Conservation (phyloP, 53 echinoderm and acorn worm species). For the Holothuria scabra region DNA sequence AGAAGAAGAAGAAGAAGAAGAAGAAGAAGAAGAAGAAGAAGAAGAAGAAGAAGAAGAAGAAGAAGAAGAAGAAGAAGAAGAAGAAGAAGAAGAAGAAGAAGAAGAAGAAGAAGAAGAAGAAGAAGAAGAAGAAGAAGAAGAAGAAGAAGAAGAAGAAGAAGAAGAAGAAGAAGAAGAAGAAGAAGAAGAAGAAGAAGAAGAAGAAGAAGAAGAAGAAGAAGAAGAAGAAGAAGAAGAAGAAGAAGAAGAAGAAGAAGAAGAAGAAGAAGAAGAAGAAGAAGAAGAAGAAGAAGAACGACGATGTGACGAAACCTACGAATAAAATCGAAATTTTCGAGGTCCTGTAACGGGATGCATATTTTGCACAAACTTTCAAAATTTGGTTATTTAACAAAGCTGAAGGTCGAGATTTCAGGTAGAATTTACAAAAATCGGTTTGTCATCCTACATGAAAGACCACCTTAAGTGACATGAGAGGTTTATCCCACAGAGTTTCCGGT, state of each 20-base stretch:
- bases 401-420: too few relatives aligned
- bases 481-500: too few relatives aligned
- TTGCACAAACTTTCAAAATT: too few relatives aligned
- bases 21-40: background rate
- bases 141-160: constrained; percentile 26
- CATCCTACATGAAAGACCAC: too few relatives aligned
- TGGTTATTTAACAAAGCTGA: too few relatives aligned
- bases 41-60: background rate
- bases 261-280: background rate
- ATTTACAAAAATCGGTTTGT: too few relatives aligned
- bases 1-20: background rate
- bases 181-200: background rate
- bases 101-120: constrained; percentile 12
- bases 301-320: too few relatives aligned
- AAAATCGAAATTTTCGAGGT: too few relatives aligned
- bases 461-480: too few relatives aligned
- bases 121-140: constrained; percentile 7
- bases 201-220: constrained; percentile 22
- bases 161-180: constrained; percentile 31
- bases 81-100: constrained; percentile 3
- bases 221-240: constrained; percentile 10
- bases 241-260: constrained; percentile 40
- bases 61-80: constrained; percentile 4
- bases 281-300: background rate
- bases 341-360: too few relatives aligned